Conservation (phyloP, 2,888 invertebrate species). For the Plagodis dolabraria region DNA sequence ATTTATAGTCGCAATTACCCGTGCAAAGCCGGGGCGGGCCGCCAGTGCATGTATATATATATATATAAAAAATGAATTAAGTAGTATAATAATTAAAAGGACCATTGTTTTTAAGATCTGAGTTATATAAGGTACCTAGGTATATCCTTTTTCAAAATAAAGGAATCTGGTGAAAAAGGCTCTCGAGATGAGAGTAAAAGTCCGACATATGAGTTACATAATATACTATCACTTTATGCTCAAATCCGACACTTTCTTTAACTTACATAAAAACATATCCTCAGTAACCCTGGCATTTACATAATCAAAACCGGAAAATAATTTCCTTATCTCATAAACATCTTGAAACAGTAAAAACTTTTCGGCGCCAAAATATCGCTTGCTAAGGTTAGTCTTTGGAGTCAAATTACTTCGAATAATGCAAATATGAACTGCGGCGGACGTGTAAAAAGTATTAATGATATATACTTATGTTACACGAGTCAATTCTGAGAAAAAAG, state of each 20-base stretch:
- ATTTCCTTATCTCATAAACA: constrained; percentile 9
- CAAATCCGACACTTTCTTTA: neutral
- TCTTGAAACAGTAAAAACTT: constrained; percentile 7
- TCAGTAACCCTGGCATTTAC: constrained; percentile 6
- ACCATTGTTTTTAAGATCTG: no score
- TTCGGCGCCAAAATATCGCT: constrained; percentile 34
- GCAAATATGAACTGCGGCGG: constrained; percentile 18
- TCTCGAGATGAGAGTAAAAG: no score
- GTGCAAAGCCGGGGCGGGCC: no score
- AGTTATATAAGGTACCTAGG: no score
- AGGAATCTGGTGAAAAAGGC: no score
- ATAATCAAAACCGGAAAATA: constrained; percentile 11
- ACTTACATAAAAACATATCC: constrained; percentile 2
- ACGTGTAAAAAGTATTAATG: constrained; percentile 29
- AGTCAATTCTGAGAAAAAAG: constrained; percentile 14
- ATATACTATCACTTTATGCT: neutral
- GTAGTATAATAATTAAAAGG: no score
- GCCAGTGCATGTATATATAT: no score
- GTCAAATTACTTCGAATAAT: constrained; percentile 19
- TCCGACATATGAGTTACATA: no score
- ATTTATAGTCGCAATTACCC: no score
- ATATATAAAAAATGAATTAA: no score
- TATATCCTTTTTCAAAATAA: no score
- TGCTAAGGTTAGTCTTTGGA: constrained; percentile 15
- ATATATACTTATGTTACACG: constrained; percentile 5